Evolutionary conservation across 2,113 vertebrate species (phyloP).

Genomic region (Crotophaga sulcirostris): DNA sequence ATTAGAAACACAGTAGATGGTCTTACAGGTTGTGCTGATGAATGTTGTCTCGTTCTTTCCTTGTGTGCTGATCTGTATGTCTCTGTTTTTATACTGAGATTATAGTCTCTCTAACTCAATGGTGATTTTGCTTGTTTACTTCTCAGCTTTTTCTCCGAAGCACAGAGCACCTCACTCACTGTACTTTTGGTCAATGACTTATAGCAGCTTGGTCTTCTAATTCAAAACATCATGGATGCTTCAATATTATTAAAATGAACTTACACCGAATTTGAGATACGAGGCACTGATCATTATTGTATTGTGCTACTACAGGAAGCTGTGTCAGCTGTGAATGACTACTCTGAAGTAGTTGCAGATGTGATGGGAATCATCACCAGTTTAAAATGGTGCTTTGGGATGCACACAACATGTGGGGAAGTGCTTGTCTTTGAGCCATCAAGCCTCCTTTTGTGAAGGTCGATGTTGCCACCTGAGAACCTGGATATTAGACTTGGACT

Average conservation of each 20-base stretch:
- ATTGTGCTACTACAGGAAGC: neutral
- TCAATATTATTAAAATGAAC: neutral
- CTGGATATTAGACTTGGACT: neutral
- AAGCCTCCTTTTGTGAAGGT: neutral
- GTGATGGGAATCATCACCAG: neutral
- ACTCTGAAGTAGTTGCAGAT: neutral
- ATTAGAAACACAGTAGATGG: neutral
- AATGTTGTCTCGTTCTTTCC: neutral
- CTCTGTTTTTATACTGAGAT: neutral
- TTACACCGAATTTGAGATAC: neutral
- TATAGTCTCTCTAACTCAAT: neutral
- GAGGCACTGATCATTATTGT: neutral
- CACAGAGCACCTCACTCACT: neutral
- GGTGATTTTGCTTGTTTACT: neutral
- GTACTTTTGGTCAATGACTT: neutral
- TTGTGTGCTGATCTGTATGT: neutral
- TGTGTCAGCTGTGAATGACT: neutral
- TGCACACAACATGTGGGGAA: neutral
- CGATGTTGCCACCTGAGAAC: neutral
- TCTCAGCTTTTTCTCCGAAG: neutral
- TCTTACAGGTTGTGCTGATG: neutral
- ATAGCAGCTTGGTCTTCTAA: neutral
- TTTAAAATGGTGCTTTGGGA: neutral
- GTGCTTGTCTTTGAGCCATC: neutral
- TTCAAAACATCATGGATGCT: neutral